Base-by-base conservation (phyloP, 1,140 invertebrate genomes). In the Drosophila tristis region DNA sequence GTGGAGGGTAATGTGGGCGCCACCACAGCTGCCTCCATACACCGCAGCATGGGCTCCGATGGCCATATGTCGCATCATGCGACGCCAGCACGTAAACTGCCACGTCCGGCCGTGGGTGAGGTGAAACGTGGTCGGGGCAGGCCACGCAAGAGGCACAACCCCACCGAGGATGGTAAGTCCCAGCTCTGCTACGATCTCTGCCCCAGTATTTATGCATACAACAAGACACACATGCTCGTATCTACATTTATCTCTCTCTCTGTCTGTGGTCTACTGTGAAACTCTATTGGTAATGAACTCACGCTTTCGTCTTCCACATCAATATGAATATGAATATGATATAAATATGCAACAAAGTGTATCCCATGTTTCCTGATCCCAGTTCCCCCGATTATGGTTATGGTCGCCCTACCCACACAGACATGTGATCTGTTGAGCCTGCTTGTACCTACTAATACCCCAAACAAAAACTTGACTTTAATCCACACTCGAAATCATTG, bases 1-100 rank as follows among this genome's bases (percentile, higher is more conserved):
- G 95, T 96, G 2, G 95, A 96, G 86, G 94, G 94, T 11, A 93
- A 94, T 56, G 60, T 90, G 5, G 92, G 93, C 75, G 90, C 56
- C 0, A 72, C 81, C 7, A 74, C 78, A 56, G 77, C 92, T 2
- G 76, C 90, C 76, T 67, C 84, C 0, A 87, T 85, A 64, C 85
- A 90, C 31, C 74, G 91, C 72, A 25, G 93, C 81, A 80, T 93
- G 80, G 72, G 79, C n/a, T 85, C 76, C 1, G 84, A 89, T 25
- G 9, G 2, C 2, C 43, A 39, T 26, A 4, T 44, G 1, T 53
- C 65, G 1, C 84, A 89, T 47, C 2, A 59, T 3, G 16, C 61
- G 6, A 3, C 60, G 11, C 44, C 67, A 20, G 0, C 8, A 6
- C 71, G 81, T 9, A 87, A 84, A 51, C 25, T 42, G n/a, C 42